A percentile compares a stretch with the other conserved stretches of the same genome.
phyloP scores from a whole-genome alignment of 2,113 vertebrate genomes.

The Hepsetus odoe region DNA sequence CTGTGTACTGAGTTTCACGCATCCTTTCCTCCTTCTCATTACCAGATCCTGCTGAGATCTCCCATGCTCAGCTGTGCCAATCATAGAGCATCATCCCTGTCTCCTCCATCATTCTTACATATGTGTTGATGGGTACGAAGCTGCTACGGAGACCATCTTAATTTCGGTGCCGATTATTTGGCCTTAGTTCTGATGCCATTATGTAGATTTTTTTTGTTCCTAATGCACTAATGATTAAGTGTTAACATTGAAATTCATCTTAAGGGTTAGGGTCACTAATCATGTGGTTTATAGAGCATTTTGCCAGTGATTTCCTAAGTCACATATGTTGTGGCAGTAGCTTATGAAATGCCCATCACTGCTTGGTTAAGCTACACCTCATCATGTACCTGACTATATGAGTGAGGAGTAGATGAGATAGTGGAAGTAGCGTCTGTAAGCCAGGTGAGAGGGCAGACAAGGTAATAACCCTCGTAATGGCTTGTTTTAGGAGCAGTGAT shows the following conservation, averaged over 20 bases:
- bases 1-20: conserved; percentile 6
- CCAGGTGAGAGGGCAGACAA: conserved; percentile 31
- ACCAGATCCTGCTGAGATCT: conserved; percentile 38
- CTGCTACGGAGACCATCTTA: not conserved
- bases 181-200: not conserved
- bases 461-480: conserved; percentile 48
- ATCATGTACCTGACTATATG: not conserved
- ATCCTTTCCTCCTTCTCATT: conserved; percentile 37
- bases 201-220: not conserved
- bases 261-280: not conserved
- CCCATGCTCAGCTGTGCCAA: conserved; percentile 18
- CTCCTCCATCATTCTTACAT: not conserved
- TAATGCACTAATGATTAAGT: not conserved
- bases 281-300: not conserved
- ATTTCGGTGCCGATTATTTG: conserved; percentile 36
- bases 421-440: not conserved
- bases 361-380: not conserved
- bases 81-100: conserved; percentile 6
- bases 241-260: not conserved
- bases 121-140: not conserved
- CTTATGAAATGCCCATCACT: not conserved
- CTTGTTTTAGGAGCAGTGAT: conserved; percentile 47
- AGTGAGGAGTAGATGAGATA: conserved; percentile 1
- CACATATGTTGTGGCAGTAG: not conserved
- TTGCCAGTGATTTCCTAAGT: not conserved